Conservation (phyloP, 1,140 invertebrate species). For the Cotesia vestalis region DNA sequence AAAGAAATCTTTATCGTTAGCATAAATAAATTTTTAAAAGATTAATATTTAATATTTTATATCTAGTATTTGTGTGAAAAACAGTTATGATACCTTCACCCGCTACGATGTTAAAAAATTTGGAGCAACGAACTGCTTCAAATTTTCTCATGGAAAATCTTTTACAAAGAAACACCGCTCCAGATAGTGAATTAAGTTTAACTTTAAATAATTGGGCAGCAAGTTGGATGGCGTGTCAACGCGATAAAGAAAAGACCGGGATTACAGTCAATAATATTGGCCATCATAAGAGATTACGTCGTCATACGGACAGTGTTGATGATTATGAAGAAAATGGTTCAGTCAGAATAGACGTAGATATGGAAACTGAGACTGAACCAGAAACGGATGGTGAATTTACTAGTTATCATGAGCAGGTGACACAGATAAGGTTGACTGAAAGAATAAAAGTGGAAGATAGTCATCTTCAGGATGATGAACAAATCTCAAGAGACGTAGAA, state of each 20-base stretch:
- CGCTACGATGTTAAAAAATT: conserved; percentile 64
- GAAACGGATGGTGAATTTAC: conserved; percentile 30
- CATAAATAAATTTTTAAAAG: not conserved
- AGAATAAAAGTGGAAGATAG: conserved; percentile 10
- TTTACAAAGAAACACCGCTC: conserved; percentile 61
- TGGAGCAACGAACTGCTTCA: conserved; percentile 62
- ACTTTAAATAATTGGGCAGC: conserved; percentile 61
- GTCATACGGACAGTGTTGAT: conserved; percentile 6
- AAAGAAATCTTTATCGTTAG: too few species aligned
- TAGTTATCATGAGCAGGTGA: conserved; percentile 17
- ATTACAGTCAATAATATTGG: conserved; percentile 32
- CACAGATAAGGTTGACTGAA: not conserved
- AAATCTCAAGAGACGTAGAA: conserved; percentile 5
- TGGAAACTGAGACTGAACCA: conserved; percentile 31
- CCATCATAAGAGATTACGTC: conserved; percentile 6
- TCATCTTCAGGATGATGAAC: conserved; percentile 22
- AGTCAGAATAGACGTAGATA: conserved; percentile 25
- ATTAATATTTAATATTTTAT: not conserved
- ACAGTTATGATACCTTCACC: conserved; percentile 55
- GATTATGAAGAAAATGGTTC: conserved; percentile 25
- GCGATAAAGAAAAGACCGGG: conserved; percentile 57
- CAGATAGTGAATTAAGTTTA: conserved; percentile 55
- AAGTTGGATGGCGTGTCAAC: conserved; percentile 57
- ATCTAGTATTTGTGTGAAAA: not conserved
- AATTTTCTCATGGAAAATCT: conserved; percentile 69